Evolutionary conservation across 2,888 invertebrate genomes (phyloP), one percentile per base, ranked within the genome.

Genomic region (Belgica antarctica): DNA sequence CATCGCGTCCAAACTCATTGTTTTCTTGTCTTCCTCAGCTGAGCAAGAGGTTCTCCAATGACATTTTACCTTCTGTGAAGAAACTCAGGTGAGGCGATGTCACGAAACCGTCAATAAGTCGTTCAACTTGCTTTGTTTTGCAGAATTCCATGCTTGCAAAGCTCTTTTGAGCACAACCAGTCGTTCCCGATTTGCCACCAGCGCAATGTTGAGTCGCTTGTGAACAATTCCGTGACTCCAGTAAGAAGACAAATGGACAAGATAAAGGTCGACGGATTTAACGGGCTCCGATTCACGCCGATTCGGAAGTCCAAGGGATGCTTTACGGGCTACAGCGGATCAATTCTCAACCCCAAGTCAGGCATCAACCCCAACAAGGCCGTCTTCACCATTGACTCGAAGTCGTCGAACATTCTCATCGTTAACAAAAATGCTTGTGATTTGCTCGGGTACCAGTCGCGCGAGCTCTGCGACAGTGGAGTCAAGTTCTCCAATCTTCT

Each of bases 341-440:
- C 74, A 34, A 68, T 73, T 62, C 70, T 73, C n/a, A 73, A 73
- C 63, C 72, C 74, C 17, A 82, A 82, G 72, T 72, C 74, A 7
- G 76, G 78, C n/a, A 82, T 86, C 61, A 87, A 87, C 76, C 85
- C 86, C 1, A 86, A 85, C 78, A 87, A 87, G 76, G 87, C 87
- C 69, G 84, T 88, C 1, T 86, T 87, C 74, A 87, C 87, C 27
- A 85, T 87, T 72, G 85, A 87, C 77, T 83, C 85, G 5, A 84
- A 83, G 72, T 83, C 85, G 31, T 84, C 85, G 19, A 85, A 87
- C 86, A 87, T 88, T 72, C 79, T 88, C 17, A 85, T 87, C 75
- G 87, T 87, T 12, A 88, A 88, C 79, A 85, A 83, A 75, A 85
- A 85, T 77, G 87, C 87, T 4, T 86, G 85, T 74, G 84, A 86